Conservation (phyloP, 92 coral and sea anemone species). For the Muricea muricata region DNA sequence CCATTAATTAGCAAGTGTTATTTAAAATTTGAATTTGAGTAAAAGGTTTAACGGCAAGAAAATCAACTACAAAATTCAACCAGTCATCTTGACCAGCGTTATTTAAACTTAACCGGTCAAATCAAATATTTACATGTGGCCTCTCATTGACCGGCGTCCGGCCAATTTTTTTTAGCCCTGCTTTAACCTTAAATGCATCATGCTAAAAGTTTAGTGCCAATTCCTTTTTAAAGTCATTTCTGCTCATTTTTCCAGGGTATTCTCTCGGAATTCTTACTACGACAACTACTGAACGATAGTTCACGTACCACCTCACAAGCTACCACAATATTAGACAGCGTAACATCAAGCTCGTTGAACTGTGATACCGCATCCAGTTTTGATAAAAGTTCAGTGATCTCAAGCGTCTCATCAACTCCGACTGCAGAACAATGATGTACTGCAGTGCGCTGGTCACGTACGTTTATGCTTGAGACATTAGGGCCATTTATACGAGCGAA, state of each 20-base stretch:
- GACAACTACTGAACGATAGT: slow-evolving; percentile 79
- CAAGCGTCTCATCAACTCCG: neutral
- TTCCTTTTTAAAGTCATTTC: neutral
- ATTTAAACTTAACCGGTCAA: too few species aligned
- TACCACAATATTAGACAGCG: slow-evolving; percentile 77
- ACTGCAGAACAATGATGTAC: neutral
- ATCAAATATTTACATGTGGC: too few species aligned
- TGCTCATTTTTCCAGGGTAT: slow-evolving; percentile 50
- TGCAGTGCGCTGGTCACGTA: neutral
- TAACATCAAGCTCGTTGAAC: slow-evolving; percentile 8
- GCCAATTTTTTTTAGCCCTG: too few species aligned
- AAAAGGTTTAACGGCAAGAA: too few species aligned
- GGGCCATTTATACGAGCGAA: too few species aligned
- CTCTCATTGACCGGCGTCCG: too few species aligned
- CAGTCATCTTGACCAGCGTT: too few species aligned
- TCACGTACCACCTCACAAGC: slow-evolving; percentile 94
- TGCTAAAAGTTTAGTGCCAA: too few species aligned
- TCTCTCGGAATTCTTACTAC: slow-evolving; percentile 76
- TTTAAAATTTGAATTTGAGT: too few species aligned
- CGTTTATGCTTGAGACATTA: neutral
- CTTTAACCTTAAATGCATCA: too few species aligned
- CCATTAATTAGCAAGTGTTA: too few species aligned
- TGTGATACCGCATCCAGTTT: slow-evolving; percentile 33
- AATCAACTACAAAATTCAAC: too few species aligned
- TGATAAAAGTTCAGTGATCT: neutral